phyloP scores from a whole-genome alignment of 2,888 invertebrate species.

The Neoaliturus tenellus region DNA sequence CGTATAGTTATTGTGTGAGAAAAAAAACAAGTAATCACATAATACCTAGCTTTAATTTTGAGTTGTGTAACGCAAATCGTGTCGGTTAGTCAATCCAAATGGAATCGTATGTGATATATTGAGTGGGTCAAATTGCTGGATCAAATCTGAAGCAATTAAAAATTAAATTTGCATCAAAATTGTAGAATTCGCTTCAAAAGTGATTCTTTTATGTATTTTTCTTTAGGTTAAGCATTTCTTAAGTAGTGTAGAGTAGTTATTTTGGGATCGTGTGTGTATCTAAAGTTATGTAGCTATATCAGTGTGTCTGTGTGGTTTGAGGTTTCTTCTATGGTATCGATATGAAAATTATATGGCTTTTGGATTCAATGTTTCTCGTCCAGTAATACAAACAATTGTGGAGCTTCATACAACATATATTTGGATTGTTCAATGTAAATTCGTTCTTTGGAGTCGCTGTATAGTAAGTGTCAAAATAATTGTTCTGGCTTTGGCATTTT shows the following conservation, averaged over 20 bases:
- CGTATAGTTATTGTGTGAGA: slow-evolving; percentile 35
- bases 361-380: slow-evolving; percentile 24
- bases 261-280: slow-evolving; percentile 39
- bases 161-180: slow-evolving; percentile 41
- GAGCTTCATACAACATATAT: slow-evolving; percentile 39
- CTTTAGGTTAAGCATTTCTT: slow-evolving; percentile 31
- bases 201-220: slow-evolving; percentile 26
- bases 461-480: slow-evolving; percentile 26
- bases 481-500: slow-evolving; percentile 33
- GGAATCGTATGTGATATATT: slow-evolving; percentile 51
- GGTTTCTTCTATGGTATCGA: slow-evolving; percentile 43
- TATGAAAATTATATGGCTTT: slow-evolving; percentile 35
- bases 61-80: slow-evolving; percentile 43
- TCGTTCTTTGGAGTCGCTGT: slow-evolving; percentile 22
- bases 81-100: slow-evolving; percentile 54
- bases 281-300: slow-evolving; percentile 33
- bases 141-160: slow-evolving; percentile 51
- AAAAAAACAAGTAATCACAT: slow-evolving; percentile 9
- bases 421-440: slow-evolving; percentile 14
- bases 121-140: slow-evolving; percentile 48
- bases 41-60: slow-evolving; percentile 45
- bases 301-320: slow-evolving; percentile 39
- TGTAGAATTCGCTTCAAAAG: slow-evolving; percentile 46
- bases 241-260: slow-evolving; percentile 46
- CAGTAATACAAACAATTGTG: slow-evolving; percentile 31